Evolutionary conservation across 2,113 vertebrate species (phyloP).

Genomic region (Sebastes fasciatus): DNA sequence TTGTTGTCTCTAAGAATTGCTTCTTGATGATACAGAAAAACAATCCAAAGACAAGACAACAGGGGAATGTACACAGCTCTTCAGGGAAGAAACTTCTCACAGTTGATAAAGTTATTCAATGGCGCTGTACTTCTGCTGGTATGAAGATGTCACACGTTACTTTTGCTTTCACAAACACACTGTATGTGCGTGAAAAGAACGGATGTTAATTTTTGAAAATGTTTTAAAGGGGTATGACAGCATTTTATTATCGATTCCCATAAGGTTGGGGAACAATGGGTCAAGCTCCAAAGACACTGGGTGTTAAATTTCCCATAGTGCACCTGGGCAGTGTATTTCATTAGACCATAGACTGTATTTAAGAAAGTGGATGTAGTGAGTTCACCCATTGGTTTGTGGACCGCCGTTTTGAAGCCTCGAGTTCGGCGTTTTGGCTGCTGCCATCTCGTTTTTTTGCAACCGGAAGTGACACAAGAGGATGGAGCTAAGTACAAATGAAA

Average conservation of each 20-base stretch:
- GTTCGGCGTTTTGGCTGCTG: too few relatives aligned
- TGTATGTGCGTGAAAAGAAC: background rate
- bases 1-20: slow-evolving; percentile 51
- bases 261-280: background rate
- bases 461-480: too few relatives aligned
- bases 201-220: slow-evolving; percentile 1
- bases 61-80: slow-evolving; percentile 29
- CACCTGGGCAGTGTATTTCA: background rate
- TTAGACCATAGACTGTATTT: too few relatives aligned
- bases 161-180: slow-evolving; percentile 19
- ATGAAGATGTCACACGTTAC: slow-evolving; percentile 15
- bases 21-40: slow-evolving; percentile 56
- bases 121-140: slow-evolving; percentile 16
- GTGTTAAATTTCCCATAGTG: background rate
- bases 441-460: too few relatives aligned
- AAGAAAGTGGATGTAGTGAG: too few relatives aligned
- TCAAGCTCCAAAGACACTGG: background rate
- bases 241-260: background rate
- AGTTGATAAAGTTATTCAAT: slow-evolving; percentile 59
- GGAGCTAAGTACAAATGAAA: too few relatives aligned
- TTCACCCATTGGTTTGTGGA: too few relatives aligned
- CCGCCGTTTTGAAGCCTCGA: too few relatives aligned
- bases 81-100: slow-evolving; percentile 49
- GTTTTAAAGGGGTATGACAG: background rate
- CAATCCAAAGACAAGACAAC: slow-evolving; percentile 45